These are phyloP conservation scores for Apamea anceps DNA, from an alignment of 2,888 invertebrate species.

Conservation along the genomic window DNA sequence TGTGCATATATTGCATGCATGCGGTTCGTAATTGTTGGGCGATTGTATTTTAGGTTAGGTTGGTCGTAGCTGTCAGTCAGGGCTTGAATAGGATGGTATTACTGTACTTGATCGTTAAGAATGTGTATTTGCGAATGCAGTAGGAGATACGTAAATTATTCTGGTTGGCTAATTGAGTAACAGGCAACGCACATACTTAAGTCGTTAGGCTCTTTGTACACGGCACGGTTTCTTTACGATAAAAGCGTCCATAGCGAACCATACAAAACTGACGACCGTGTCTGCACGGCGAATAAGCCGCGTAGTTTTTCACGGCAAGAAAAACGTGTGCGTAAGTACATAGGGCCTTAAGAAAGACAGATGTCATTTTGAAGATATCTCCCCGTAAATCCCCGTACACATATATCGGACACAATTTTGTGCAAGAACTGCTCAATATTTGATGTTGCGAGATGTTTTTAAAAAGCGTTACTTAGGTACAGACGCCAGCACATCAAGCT, in stretches of 20 bases:
- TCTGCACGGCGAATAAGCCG: background rate
- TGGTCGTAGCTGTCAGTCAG: conserved; percentile 1
- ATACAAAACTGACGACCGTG: background rate
- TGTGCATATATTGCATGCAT: conserved; percentile 41
- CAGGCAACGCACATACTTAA: background rate
- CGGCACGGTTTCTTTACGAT: background rate
- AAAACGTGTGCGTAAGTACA: background rate
- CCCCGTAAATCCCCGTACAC: no score
- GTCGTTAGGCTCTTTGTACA: no score
- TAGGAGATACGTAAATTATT: background rate
- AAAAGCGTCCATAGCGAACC: background rate
- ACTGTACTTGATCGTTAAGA: conserved; percentile 17
- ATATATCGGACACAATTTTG: background rate
- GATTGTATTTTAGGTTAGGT: conserved; percentile 23
- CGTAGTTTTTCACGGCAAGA: background rate
- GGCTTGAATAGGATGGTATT: conserved; percentile 15
- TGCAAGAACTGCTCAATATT: background rate
- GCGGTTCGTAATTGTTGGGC: conserved; percentile 50
- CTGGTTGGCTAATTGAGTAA: conserved; percentile 6
- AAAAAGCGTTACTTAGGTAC: no score
- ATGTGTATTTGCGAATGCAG: conserved; percentile 11
- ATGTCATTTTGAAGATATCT: background rate
- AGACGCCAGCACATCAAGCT: no score
- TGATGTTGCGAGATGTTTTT: background rate
- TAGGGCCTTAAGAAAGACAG: background rate